These are phyloP conservation scores for Zophobas atratus DNA, from an alignment of 1,140 invertebrate genomes.

Conservation along the genomic window DNA sequence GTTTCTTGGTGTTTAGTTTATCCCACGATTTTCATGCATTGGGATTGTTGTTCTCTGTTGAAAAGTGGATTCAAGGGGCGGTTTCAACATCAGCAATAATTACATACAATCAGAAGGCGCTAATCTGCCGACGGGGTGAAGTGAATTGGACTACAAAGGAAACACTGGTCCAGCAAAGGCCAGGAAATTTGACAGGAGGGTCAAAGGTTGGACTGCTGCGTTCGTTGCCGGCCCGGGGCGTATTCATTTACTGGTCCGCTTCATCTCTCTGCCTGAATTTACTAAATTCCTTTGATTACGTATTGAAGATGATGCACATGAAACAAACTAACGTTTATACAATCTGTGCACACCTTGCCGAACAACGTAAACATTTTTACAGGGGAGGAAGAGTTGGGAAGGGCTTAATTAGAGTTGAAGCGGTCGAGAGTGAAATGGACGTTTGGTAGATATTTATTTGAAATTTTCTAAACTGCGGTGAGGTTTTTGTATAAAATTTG, in stretches of 20 bases:
- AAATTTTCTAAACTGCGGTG: too few relatives aligned
- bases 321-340: constrained; percentile 48
- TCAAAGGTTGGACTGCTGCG: constrained; percentile 59
- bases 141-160: constrained; percentile 61
- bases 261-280: constrained; percentile 49
- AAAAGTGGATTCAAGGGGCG: constrained; percentile 25
- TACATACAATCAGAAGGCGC: constrained; percentile 58
- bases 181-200: constrained; percentile 64
- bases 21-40: too few relatives aligned
- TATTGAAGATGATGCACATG: constrained; percentile 50
- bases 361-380: constrained; percentile 19
- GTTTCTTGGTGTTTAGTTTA: too few relatives aligned
- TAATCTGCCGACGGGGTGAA: constrained; percentile 55
- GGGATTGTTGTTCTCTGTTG: constrained; percentile 4
- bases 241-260: constrained; percentile 56
- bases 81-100: constrained; percentile 53
- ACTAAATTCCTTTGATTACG: constrained; percentile 54
- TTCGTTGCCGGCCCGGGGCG: constrained; percentile 51
- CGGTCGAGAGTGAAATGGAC: too few relatives aligned
- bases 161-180: constrained; percentile 61
- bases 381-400: not conserved
- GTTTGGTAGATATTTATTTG: too few relatives aligned
- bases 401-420: too few relatives aligned
- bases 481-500: too few relatives aligned
- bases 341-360: constrained; percentile 32